Conservation (phyloP, 2,113 vertebrate genomes). For the Corythornis cristatus region DNA sequence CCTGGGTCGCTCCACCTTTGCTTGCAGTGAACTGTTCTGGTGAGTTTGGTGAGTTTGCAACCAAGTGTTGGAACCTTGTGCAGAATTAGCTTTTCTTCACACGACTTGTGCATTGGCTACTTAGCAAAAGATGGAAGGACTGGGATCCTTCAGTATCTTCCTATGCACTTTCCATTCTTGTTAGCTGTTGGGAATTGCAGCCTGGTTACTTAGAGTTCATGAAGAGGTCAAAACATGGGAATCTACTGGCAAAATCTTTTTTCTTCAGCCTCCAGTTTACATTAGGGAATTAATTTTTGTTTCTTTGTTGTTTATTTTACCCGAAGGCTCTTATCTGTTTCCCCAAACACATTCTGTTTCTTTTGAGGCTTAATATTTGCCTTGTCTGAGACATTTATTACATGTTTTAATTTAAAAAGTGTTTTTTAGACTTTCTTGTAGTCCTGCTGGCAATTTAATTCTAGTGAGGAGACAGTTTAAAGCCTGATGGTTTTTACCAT, state of each 20-base stretch:
- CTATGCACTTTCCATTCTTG: constrained; percentile 63
- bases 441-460: neutral
- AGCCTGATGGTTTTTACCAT: neutral
- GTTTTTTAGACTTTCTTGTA: neutral
- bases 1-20: neutral
- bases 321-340: constrained; percentile 69
- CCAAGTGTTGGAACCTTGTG: neutral
- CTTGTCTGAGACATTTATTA: neutral
- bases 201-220: constrained; percentile 69
- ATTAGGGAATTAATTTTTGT: constrained; percentile 60
- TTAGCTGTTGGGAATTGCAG: constrained; percentile 61
- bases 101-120: constrained; percentile 29
- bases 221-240: constrained; percentile 70
- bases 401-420: neutral
- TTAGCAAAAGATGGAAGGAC: constrained; percentile 17
- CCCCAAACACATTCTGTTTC: constrained; percentile 47
- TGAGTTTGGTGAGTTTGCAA: neutral
- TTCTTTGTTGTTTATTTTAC: constrained; percentile 71
- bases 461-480: neutral
- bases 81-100: neutral
- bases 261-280: constrained; percentile 50
- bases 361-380: neutral
- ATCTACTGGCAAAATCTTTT: constrained; percentile 67
- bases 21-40: neutral
- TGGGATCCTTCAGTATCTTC: constrained; percentile 28